A percentile compares a stretch with the other conserved stretches of the same genome.
Evolutionary conservation across 1,140 invertebrate species (phyloP).

Genomic region (Augochlora pura): DNA sequence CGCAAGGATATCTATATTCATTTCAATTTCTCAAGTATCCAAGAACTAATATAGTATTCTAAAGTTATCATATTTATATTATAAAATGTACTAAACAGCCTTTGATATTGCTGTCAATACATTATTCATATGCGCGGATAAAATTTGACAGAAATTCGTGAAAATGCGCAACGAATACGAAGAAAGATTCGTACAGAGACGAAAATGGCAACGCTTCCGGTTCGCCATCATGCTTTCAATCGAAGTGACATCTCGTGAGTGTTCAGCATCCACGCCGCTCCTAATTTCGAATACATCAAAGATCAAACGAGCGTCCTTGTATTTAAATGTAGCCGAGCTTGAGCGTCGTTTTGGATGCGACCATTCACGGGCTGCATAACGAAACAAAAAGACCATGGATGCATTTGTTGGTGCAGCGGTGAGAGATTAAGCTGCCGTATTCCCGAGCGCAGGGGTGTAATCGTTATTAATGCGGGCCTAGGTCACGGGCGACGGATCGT

Average conservation of each 20-base stretch:
- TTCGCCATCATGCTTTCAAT: not conserved
- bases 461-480: constrained; percentile 80
- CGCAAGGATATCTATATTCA: too few relatives aligned
- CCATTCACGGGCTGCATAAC: not conserved
- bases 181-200: not conserved
- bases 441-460: constrained; percentile 54
- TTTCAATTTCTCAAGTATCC: too few relatives aligned
- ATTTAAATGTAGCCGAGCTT: not conserved
- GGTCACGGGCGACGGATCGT: constrained; percentile 80
- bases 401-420: not conserved
- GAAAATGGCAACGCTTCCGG: not conserved
- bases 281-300: not conserved
- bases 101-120: not conserved
- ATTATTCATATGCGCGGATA: not conserved
- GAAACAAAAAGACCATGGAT: not conserved
- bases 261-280: not conserved
- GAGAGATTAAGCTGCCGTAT: constrained; percentile 41
- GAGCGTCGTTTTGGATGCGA: not conserved
- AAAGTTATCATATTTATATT: too few relatives aligned
- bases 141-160: not conserved
- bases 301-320: not conserved
- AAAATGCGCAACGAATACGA: not conserved
- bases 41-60: too few relatives aligned
- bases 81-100: too few relatives aligned
- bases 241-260: not conserved